Evolutionary conservation across 2,888 invertebrate species (phyloP), one percentile per base, ranked within the genome.

Genomic region (Cephus nigrinus): DNA sequence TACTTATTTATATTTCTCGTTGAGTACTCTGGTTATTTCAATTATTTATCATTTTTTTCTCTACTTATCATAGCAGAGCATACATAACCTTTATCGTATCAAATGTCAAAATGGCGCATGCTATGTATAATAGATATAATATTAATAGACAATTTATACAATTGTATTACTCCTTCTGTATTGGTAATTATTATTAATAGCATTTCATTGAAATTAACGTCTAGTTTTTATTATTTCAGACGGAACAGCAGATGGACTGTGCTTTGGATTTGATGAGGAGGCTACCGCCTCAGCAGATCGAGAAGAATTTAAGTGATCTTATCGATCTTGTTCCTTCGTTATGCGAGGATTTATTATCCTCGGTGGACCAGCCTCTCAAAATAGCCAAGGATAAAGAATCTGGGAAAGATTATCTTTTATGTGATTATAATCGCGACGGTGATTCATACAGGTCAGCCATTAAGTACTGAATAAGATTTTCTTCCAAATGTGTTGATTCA

Each of bases 361-460:
- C 98, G 0, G 98, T 99, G 30, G 99, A 99, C 92, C 99, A 99
- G 92, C 99, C 99, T 3, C 93, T 99, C 82, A 99, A 99, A 93
- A 98, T 99, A 87, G 98, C 98, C 80, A 96, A 96, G 92, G 99
- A 99, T 92, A 97, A 97, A 90, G 96, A 96, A 89, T 96, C 96
- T 84, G 99, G 99, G 74, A 98, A 98, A 92, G 99, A 99, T 92
- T 99, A 99, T 92, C 94, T 99, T 80, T 93, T 99, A 33, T 99
- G 99, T 92, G 99, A 99, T 93, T 99, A 99, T 91, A 99, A 99
- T 92, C 95, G 99, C 85, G 99, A 99, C 92, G 99, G 99, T 33
- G 99, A 99, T 92, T 99, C 98, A 1, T 99, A 99, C 92, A 95
- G 97, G 95, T 95, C 85, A 82, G 81, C 82, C 31, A 31, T 33